Conservation (phyloP, 1,140 invertebrate species). For the Amyelois transitella region DNA sequence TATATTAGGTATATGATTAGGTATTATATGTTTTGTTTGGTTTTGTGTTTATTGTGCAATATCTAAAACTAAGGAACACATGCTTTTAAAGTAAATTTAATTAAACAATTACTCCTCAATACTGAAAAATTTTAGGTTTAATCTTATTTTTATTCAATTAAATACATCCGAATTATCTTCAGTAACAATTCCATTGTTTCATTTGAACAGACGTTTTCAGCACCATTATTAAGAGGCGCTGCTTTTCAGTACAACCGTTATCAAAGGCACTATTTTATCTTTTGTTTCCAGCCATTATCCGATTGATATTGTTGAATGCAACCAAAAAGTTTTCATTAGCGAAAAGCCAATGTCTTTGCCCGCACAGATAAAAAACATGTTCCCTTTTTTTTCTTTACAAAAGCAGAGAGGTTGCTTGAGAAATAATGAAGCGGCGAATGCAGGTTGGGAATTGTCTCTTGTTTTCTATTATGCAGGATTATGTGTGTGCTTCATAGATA, state of each 20-base stretch:
- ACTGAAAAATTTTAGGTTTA: no score
- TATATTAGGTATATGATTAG: no score
- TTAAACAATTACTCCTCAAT: no score
- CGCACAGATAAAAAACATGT: slow-evolving; percentile 42
- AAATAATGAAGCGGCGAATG: slow-evolving; percentile 45
- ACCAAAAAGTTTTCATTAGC: slow-evolving; percentile 59
- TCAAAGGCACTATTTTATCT: background rate
- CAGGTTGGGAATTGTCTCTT: slow-evolving; percentile 7
- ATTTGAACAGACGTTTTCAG: background rate
- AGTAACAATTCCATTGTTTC: background rate
- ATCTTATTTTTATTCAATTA: background rate
- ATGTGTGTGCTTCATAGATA: background rate
- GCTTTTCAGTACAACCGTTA: background rate
- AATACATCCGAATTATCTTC: background rate
- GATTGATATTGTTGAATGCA: slow-evolving; percentile 32
- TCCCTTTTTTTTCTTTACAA: slow-evolving; percentile 43
- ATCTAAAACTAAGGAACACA: no score
- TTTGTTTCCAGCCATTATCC: slow-evolving; percentile 29
- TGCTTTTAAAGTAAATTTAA: no score
- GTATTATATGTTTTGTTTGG: no score
- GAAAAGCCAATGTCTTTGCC: slow-evolving; percentile 54
- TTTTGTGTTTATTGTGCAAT: no score
- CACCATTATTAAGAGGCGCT: background rate
- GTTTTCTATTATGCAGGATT: background rate
- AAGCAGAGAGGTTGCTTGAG: slow-evolving; percentile 32